Conservation (phyloP, 2,113 vertebrate genomes). For the Centropus unirufus region DNA sequence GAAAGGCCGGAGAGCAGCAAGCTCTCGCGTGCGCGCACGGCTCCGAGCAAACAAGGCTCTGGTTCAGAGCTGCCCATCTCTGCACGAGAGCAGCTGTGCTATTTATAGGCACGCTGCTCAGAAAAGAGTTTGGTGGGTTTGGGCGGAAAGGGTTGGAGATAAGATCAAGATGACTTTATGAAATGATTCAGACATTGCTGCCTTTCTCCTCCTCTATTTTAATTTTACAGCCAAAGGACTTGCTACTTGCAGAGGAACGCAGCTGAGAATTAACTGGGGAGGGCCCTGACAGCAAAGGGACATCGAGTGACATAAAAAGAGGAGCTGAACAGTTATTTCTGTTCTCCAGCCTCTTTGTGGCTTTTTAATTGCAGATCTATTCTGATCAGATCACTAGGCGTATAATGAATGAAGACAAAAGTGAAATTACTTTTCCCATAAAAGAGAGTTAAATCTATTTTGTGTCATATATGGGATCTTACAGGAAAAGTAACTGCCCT, state of each 20-base stretch:
- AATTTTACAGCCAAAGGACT: constrained; percentile 21
- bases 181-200: constrained; percentile 55
- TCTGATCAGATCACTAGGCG: neutral
- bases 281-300: neutral
- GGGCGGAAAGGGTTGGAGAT: constrained; percentile 74
- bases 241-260: neutral
- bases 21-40: neutral
- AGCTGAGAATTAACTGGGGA: neutral
- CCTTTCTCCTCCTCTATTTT: constrained; percentile 52
- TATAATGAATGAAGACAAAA: neutral
- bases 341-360: neutral
- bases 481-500: neutral
- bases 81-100: constrained; percentile 52
- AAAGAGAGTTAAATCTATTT: neutral
- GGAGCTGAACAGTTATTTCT: neutral
- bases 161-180: constrained; percentile 75
- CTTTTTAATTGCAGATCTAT: neutral
- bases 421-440: neutral
- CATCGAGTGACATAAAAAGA: neutral
- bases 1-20: constrained; percentile 49
- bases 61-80: constrained; percentile 65
- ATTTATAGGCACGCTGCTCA: constrained; percentile 78
- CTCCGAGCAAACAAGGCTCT: constrained; percentile 53
- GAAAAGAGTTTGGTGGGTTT: constrained; percentile 73
- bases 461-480: neutral